Percentiles rank a stretch among this genome's conserved stretches.
Conservation (phyloP, 2,113 vertebrate species). For the Tachysurus vachellii region DNA sequence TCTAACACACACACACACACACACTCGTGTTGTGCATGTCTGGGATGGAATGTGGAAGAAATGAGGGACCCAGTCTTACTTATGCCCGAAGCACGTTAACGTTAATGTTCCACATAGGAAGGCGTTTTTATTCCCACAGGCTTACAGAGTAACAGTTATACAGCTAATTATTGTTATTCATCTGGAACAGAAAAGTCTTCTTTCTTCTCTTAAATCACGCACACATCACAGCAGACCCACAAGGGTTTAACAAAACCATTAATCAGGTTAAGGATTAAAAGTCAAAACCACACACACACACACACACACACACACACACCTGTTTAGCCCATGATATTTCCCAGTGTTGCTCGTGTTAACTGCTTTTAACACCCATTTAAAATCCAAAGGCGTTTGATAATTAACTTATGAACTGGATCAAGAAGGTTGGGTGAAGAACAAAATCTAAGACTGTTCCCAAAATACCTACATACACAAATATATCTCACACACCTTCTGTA, state of each 20-base stretch:
- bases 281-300: background rate
- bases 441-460: background rate
- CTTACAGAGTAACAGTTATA: background rate
- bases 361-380: background rate
- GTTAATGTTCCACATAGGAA: background rate
- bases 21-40: background rate
- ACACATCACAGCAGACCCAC: background rate
- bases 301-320: background rate
- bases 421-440: background rate
- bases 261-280: background rate
- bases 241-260: background rate
- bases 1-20: background rate
- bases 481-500: background rate
- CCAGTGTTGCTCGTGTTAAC: background rate
- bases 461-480: background rate
- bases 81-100: background rate
- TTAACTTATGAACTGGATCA: background rate
- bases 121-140: background rate
- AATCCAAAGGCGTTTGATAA: background rate
- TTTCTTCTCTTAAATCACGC: background rate
- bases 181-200: background rate
- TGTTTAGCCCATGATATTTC: background rate
- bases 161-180: constrained; percentile 11
- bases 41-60: background rate
- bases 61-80: background rate